Evolutionary conservation across 92 coral and sea anemone species (phyloP).

Genomic region (Zoanthus solanderi): DNA sequence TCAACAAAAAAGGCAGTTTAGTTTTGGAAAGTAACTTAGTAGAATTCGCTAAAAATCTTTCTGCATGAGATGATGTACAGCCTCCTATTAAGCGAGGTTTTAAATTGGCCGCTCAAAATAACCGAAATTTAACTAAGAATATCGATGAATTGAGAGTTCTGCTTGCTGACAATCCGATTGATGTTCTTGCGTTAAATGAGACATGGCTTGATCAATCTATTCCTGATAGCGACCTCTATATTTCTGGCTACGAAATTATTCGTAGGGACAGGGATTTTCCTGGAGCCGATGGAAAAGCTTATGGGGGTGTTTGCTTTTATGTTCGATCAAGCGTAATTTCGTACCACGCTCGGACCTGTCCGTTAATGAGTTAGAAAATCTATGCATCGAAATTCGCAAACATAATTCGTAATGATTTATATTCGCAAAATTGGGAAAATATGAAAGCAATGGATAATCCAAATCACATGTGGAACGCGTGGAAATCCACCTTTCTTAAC

Average conservation of each 20-base stretch:
- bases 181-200: not conserved
- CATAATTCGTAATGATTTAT: too few relatives aligned
- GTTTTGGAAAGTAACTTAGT: not conserved
- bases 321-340: conserved; percentile 35
- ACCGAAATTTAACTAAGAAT: not conserved
- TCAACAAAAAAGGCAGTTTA: not conserved
- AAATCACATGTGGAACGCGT: too few relatives aligned
- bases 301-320: conserved; percentile 47
- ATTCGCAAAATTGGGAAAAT: too few relatives aligned
- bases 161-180: not conserved
- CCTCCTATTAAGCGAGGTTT: not conserved
- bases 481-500: too few relatives aligned
- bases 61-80: too few relatives aligned
- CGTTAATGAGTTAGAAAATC: conserved; percentile 6
- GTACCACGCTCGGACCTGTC: conserved; percentile 32
- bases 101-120: not conserved
- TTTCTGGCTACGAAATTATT: not conserved
- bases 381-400: conserved; percentile 41
- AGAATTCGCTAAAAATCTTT: not conserved
- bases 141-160: not conserved
- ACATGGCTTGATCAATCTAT: conserved; percentile 4
- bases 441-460: too few relatives aligned
- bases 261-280: not conserved
- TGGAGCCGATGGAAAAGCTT: conserved; percentile 15
- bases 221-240: not conserved